A percentile compares a stretch with the other conserved stretches of the same genome.
Conservation (phyloP, 2,888 invertebrate species). For the Drymonia ruficornis region DNA sequence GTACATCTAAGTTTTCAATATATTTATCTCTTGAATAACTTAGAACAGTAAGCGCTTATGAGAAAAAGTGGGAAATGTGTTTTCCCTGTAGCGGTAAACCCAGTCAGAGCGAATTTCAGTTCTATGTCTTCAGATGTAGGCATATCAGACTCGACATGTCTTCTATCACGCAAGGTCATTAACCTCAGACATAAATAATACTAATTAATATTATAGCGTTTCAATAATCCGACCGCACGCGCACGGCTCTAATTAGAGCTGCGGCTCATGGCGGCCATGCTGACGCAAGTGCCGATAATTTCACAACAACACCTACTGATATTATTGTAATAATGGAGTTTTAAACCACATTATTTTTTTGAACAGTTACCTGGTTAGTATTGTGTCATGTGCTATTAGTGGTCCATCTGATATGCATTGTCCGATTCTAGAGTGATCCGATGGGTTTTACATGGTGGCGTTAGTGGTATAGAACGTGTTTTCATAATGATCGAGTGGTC, state of each 20-base stretch:
- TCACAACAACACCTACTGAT: slow-evolving; percentile 24
- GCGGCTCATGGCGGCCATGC: slow-evolving; percentile 5
- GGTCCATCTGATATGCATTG: not conserved
- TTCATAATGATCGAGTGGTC: too few relatives aligned
- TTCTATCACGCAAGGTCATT: not conserved
- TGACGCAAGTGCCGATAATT: slow-evolving; percentile 34
- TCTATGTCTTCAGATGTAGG: too few relatives aligned
- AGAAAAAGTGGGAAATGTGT: too few relatives aligned
- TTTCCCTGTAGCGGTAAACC: too few relatives aligned
- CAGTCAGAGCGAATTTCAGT: too few relatives aligned
- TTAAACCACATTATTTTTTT: not conserved
- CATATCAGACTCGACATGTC: too few relatives aligned
- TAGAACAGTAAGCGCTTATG: too few relatives aligned
- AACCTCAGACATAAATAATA: not conserved
- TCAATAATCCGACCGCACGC: slow-evolving; percentile 25
- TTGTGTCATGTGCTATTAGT: not conserved
- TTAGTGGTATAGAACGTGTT: too few relatives aligned
- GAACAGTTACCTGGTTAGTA: not conserved
- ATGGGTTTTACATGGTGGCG: too few relatives aligned
- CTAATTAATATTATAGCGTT: slow-evolving; percentile 4
- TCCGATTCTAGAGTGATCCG: not conserved
- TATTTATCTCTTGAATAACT: too few relatives aligned
- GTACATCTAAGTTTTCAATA: too few relatives aligned
- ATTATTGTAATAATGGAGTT: slow-evolving; percentile 3
- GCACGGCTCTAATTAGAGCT: slow-evolving; percentile 23